Base-by-base conservation (phyloP, 2,888 invertebrate species). In the Aradus depressus region DNA sequence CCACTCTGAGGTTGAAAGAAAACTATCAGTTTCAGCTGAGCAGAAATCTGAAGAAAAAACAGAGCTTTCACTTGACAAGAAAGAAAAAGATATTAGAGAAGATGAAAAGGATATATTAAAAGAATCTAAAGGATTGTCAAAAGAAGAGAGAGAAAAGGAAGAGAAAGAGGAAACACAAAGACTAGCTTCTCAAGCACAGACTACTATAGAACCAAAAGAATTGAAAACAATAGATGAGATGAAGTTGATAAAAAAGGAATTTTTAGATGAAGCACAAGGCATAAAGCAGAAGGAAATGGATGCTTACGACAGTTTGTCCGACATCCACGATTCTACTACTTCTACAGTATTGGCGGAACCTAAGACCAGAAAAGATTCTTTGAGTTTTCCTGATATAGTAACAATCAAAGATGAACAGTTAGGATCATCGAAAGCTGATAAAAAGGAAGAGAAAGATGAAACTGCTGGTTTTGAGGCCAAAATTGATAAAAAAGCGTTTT, bases 41-140 rank as follows among this genome's bases (percentile, higher is more conserved):
- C 45, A 21, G 6, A 45, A 28, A 51, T 21, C 49, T 39, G 52
- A 53, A 34, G 47, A 53, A 26, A 44, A 41, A 50, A 35, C 12
- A 34, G 34, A 49, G 23, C 32, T 38, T 28, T 12, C 6, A 18
- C 12, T 8, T 37, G 37, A 6, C 12, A 26, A 42, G 16, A 22
- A 23, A 23, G 42, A 42, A n/a, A n/a, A 23, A 26, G 42, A 6
- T 8, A 23, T 23, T 23, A 44, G 32, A 44, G 8, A 3, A 6
- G 43, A 10, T 10, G 42, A 23, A 42, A 37, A 37, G 16, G 25
- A 25, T 21, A 25, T 23, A 23, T n/a, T 25, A 42, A 26, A 42
- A 42, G 5, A 5, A 23, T n/a, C n/a, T n/a, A n/a, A n/a, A n/a
- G n/a, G n/a, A n/a, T n/a, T n/a, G n/a, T n/a, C n/a, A n/a, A n/a